Base-by-base conservation (phyloP, 2,888 invertebrate genomes). In the Latrodectus elegans region DNA sequence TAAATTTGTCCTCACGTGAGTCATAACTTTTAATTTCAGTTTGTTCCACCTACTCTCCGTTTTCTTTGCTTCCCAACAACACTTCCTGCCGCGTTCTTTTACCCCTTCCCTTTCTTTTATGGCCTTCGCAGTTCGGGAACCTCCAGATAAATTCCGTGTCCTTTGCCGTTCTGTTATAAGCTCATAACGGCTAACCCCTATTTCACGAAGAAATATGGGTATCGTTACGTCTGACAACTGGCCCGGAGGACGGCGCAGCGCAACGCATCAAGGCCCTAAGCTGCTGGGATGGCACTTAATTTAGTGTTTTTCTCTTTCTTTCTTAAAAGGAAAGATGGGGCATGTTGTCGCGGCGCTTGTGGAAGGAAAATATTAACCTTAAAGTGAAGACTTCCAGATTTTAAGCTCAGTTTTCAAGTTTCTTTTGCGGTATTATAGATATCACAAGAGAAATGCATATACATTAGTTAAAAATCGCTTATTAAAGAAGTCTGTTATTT, bases 181-280 rank as follows among this genome's bases (percentile, higher is more conserved):
- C 80, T 72, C 72, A 80, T 80, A 80, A 80, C 80, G 80, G 80
- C 72, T 73, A 80, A 72, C 80, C 80, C 72, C 72, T 64, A 72
- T 80, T 80, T 73, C 64, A 49, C 60, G 51, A 72, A 73, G 72
- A 80, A 72, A 72, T 72, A 72, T 72, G 80, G 72, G 60, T 51
- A 49, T 72, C 72, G 80, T 80, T 80, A 72, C 72, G 65, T 49
- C 72, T 71, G 73, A 80, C 80, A 80, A 80, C 71, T 80, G 72
- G 65, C 52, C 64, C 52, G 65, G 64, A 52, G 26, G 68, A 71
- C 22, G 60, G 53, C 55, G 79, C 71, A 55, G 72, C 65, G 73
- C 22, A 64, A 52, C 72, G 64, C 73, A 22, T 65, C 80, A 51
- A 26, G 52, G 52, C 51, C 70, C 53, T 17, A 55, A 26, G 17